A percentile compares a stretch with the other conserved stretches of the same genome.
Conservation (phyloP, 2,888 invertebrate species). For the Papilio elwesi region DNA sequence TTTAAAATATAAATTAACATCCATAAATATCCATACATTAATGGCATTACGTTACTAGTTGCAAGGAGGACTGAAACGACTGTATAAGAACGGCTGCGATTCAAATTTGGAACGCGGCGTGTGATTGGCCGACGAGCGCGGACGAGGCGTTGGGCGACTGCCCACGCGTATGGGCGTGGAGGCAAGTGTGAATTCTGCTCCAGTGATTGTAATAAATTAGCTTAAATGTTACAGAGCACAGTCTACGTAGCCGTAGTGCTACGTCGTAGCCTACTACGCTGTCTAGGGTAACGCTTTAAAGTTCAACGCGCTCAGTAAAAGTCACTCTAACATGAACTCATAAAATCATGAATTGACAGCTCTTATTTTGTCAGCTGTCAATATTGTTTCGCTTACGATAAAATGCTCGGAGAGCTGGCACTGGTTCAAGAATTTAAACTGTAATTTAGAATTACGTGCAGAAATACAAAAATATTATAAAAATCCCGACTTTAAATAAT, state of each 20-base stretch:
- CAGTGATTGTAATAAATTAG: constrained; percentile 71
- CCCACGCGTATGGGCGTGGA: constrained; percentile 74
- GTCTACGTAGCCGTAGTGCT: constrained; percentile 59
- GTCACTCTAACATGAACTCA: neutral
- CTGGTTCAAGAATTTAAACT: too few relatives aligned
- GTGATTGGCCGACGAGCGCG: constrained; percentile 78
- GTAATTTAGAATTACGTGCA: too few relatives aligned
- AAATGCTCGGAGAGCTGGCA: too few relatives aligned
- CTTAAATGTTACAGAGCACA: constrained; percentile 63
- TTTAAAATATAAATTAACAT: constrained; percentile 39
- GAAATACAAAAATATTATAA: too few relatives aligned
- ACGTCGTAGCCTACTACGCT: constrained; percentile 61
- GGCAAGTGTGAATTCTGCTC: constrained; percentile 66
- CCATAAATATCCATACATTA: constrained; percentile 53
- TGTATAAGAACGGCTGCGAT: constrained; percentile 64
- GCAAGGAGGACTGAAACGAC: constrained; percentile 67
- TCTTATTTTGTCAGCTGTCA: too few relatives aligned
- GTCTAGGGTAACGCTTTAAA: constrained; percentile 19
- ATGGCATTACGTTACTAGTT: constrained; percentile 35
- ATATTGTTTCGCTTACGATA: too few relatives aligned
- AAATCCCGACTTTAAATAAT: too few relatives aligned
- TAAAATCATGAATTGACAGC: neutral
- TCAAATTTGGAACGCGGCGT: constrained; percentile 64
- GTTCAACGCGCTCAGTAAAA: constrained; percentile 25
- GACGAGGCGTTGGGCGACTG: constrained; percentile 70